Conservation (phyloP, 2,113 vertebrate species). For the Synchiropus splendidus region DNA sequence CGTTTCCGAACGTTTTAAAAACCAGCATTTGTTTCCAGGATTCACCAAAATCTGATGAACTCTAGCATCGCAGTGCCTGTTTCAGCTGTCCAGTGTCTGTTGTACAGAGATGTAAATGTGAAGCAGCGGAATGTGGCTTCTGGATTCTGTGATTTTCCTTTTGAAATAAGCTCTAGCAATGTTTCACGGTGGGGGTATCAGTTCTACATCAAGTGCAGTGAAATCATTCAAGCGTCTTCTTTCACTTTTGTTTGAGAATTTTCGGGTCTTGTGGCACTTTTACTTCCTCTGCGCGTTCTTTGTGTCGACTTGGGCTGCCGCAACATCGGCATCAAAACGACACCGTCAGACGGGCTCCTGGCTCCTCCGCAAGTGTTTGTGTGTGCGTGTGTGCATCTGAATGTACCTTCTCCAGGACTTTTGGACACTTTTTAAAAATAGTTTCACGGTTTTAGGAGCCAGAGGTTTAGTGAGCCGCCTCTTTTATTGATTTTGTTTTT, state of each 20-base stretch:
- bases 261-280: conserved; percentile 95
- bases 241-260: conserved; percentile 41
- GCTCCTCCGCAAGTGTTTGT: conserved; percentile 64
- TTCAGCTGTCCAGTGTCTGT: conserved; percentile 86
- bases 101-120: conserved; percentile 96
- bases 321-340: conserved; percentile 59
- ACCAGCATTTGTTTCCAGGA: conserved; percentile 82
- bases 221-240: conserved; percentile 84
- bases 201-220: conserved; percentile 77
- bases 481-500: conserved; percentile 46
- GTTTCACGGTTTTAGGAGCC: conserved; percentile 64
- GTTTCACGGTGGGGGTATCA: conserved; percentile 16
- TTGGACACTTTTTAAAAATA: conserved; percentile 40
- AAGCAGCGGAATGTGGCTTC: conserved; percentile 71
- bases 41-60: conserved; percentile 92
- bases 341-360: conserved; percentile 63
- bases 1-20: conserved; percentile 79
- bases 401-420: conserved; percentile 69
- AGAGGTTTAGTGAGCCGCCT: too few species aligned
- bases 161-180: not conserved
- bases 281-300: conserved; percentile 59
- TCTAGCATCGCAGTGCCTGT: conserved; percentile 98
- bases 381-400: conserved; percentile 71
- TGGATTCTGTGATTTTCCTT: conserved; percentile 62
- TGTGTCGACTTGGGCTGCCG: conserved; percentile 36